Evolutionary conservation across 2,888 invertebrate genomes (phyloP), one percentile per base, ranked within the genome.

Genomic region (Machimus rusticus): DNA sequence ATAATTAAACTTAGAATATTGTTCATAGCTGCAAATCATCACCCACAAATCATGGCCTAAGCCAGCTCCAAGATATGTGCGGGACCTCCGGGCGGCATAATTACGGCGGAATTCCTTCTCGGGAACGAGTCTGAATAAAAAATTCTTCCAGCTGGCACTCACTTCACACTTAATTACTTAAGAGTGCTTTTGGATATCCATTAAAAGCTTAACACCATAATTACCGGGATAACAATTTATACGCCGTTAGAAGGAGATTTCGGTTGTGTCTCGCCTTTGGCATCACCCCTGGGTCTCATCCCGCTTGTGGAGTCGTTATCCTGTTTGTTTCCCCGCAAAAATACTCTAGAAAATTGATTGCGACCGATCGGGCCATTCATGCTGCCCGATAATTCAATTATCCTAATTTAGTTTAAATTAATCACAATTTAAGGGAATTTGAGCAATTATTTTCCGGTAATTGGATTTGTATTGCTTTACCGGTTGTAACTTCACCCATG

Each of bases 141-240:
- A 85, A 85, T 46, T 31, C 57, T 74, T 74, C 46, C 85, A 74
- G 74, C 74, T 85, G 85, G 74, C 85, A 46, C 74, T 74, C 74
- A 85, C 74, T 85, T 85, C 43, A 85, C 85, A 85, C 85, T 85
- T 85, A 85, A 85, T 85, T 85, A 85, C 85, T 85, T 85, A 85
- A 85, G 85, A 85, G 85, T 74, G 85, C 85, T 85, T 85, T 85
- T 74, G 85, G 85, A 85, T 85, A 85, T 84, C 85, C 85, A 85
- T 85, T 85, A 85, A 85, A 74, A 85, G 85, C 85, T 85, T 85
- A 85, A 74, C 85, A 74, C 85, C 85, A 85, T 85, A 85, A 85
- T 85, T 85, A 85, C 85, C 74, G 31, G 74, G 51, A 85, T 85
- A 85, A 85, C 85, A 85, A 85, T 85, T 85, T 85, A 85, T 85